Base-by-base conservation (phyloP, 2,113 vertebrate genomes). In the Varanus komodoensis region DNA sequence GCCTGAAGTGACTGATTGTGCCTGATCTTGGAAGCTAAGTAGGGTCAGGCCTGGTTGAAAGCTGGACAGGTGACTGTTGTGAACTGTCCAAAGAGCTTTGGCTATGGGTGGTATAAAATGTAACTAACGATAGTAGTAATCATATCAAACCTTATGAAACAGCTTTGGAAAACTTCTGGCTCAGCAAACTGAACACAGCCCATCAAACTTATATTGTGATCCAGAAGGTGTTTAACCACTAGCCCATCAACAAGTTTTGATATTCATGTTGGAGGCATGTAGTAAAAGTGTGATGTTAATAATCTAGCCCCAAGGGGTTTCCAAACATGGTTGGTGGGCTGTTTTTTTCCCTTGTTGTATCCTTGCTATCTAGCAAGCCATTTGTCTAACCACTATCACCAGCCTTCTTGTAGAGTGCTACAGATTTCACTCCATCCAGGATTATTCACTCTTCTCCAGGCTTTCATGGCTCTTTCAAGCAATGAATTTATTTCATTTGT, bases 371-470 rank as follows among this genome's bases (percentile, higher is more conserved):
- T 64, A 48, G 34, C 64, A 48, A 84, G 19, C 32, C n/a, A 64
- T 21, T 64, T 82, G 38, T 34, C 61, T 64, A 82, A 64, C 81
- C 19, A 38, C 12, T 32, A 29, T 4, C 54, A 67, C 27, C 44
- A 3, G 54, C 9, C 6, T 25, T 84, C 9, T 48, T 25, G 19
- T 73, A 29, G 44, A n/a, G 8, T 32, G 1, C 8, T 29, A 17
- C 67, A n/a, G 15, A 71, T 50, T 27, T 85, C 25, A 29, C 67
- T 38, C 68, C 5, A 71, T 17, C 9, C 4, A 73, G 27, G 7
- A n/a, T 52, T n/a, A 87, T 93, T 50, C 48, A 57, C 75, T 8
- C n/a, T 92, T 89, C 50, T 84, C 67, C 78, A 89, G 57, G 23
- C 12, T 6, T 75, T 71, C 90, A 38, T 2, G 11, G 27, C 7